Percentiles rank a stretch among this genome's conserved stretches.
Conservation (phyloP, 2,888 invertebrate genomes). For the Busseola fusca region DNA sequence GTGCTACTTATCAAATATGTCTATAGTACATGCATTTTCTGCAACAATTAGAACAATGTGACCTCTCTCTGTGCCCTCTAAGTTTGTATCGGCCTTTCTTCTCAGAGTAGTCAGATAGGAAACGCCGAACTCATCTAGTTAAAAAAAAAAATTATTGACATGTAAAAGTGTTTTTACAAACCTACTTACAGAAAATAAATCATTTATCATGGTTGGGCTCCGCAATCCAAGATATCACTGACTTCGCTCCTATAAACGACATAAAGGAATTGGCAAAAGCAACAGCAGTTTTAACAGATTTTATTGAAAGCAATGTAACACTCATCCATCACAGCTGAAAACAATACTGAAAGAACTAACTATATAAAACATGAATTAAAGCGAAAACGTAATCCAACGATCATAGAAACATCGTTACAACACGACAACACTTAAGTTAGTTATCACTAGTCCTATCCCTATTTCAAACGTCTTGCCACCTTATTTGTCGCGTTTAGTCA, state of each 20-base stretch:
- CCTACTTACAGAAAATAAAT: too few relatives aligned
- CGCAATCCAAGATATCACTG: background rate
- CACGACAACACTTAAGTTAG: background rate
- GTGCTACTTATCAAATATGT: background rate
- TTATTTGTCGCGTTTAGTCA: slow-evolving; percentile 23
- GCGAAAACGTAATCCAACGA: background rate
- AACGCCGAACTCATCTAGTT: too few relatives aligned
- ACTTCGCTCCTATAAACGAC: background rate
- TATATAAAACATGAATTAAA: background rate
- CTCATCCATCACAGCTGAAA: background rate
- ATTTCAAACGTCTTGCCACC: background rate
- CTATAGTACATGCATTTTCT: background rate
- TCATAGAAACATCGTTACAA: background rate
- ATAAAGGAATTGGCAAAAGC: background rate
- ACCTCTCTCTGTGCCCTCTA: too few relatives aligned
- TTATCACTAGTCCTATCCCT: background rate
- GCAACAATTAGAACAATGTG: background rate
- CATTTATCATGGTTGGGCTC: too few relatives aligned
- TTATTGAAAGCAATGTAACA: background rate
- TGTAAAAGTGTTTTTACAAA: too few relatives aligned
- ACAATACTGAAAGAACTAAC: background rate
- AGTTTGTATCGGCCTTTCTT: too few relatives aligned
- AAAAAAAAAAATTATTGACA: too few relatives aligned
- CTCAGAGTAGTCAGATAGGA: too few relatives aligned
- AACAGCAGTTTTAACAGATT: background rate